Conservation (phyloP, 23 tunicate species). For the Aplidium turbinatum region DNA sequence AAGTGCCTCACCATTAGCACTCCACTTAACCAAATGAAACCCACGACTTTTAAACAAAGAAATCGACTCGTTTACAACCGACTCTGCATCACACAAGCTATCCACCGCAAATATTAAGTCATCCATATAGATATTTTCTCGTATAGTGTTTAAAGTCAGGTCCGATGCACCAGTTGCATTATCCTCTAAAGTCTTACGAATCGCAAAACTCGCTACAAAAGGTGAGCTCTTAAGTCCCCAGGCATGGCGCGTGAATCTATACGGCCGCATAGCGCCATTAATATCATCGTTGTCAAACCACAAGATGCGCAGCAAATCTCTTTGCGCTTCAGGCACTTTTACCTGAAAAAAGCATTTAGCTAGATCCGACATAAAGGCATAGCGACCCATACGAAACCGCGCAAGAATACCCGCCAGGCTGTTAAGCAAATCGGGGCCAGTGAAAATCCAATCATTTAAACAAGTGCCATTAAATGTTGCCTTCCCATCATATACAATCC, state of each 20-base stretch:
- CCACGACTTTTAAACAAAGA: background rate
- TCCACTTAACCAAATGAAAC: conserved; percentile 16
- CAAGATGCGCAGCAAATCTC: conserved; percentile 11
- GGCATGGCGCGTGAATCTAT: background rate
- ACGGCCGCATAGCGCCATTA: background rate
- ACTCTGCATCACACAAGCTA: background rate
- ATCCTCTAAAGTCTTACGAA: background rate
- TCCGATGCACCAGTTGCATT: background rate
- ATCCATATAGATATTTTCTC: conserved; percentile 12
- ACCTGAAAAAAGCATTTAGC: conserved; percentile 20
- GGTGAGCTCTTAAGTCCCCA: conserved; percentile 14
- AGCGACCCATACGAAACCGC: conserved; percentile 15
- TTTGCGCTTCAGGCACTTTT: conserved; percentile 1
- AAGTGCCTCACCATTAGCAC: background rate
- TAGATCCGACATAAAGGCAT: conserved; percentile 22
- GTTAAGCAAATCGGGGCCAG: conserved; percentile 16
- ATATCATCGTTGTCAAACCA: conserved; percentile 7
- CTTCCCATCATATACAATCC: conserved; percentile 7
- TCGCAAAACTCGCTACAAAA: background rate
- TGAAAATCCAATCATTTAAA: conserved; percentile 2
- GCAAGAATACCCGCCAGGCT: background rate
- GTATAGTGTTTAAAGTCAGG: background rate
- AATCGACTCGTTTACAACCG: background rate
- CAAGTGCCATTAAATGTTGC: background rate
- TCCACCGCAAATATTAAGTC: background rate